Evolutionary conservation across 2,888 invertebrate species (phyloP), one percentile per base, ranked within the genome.

Genomic region (Pandemis cinnamomeana): DNA sequence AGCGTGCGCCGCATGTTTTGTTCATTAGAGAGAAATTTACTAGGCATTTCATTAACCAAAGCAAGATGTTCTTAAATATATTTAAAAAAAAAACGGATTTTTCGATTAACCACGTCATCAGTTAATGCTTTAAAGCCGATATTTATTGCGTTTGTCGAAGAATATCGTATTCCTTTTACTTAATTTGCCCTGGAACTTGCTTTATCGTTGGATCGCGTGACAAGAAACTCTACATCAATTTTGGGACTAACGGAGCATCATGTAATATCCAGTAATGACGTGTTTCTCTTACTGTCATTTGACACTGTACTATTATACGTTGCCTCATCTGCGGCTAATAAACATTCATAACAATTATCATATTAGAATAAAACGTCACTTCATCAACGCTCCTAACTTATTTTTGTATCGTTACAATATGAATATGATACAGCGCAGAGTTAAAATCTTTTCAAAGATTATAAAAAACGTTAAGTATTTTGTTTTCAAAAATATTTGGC

Each of bases 211-310:
- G 79, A 89, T 93, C 86, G 93, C 93, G 93, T 93, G 93, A 89
- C 89, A 86, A 82, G 76, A 79, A 80, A 77, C 86, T 83, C 83
- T 93, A 84, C 81, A 88, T 93, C 91, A 92, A 85, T 79, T 85
- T 84, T 83, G 79, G 84, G 85, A 86, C 84, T 89, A 91, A 91
- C 89, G 86, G 86, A 86, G 88, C 84, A 87, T 91, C 91, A 86
- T 92, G 93, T 92, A 90, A 92, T 92, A 91, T 90, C 88, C 84
- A 88, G 86, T 92, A 92, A 92, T 91, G 87, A 91, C 82, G 88
- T 93, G 91, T 91, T 92, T 91, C 84, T 91, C 87, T 90, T 88
- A 89, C 88, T 91, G 91, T 90, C 88, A 90, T 83, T 81, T 83
- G 84, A 84, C 84, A 83, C 82, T 82, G 78, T 80, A 79, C 77